Percentiles rank a stretch among this genome's conserved stretches.
Evolutionary conservation across 2,797 vertebrate genomes (phyloP).

Genomic region (Notolabrus celidotus): DNA sequence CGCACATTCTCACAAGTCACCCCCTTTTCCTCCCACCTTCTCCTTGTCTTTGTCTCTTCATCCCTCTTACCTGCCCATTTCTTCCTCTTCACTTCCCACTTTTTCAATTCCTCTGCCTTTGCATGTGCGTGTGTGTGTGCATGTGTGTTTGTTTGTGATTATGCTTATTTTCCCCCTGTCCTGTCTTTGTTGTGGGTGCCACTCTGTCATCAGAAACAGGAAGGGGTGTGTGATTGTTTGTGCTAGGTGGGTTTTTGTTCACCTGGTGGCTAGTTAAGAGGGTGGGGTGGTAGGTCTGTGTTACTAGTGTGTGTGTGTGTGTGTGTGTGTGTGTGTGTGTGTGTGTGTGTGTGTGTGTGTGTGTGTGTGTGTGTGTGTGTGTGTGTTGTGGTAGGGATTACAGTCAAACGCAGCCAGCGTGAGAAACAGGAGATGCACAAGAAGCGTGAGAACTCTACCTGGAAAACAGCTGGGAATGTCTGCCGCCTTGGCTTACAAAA

Average conservation of each 20-base stretch:
- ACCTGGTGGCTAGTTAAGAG: slow-evolving; percentile 66
- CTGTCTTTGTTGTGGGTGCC: slow-evolving; percentile 55
- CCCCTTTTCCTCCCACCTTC: slow-evolving; percentile 34
- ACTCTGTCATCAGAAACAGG: slow-evolving; percentile 68
- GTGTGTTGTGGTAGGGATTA: slow-evolving; percentile 61
- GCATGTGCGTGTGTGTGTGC: slow-evolving; percentile 17
- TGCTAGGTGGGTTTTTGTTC: slow-evolving; percentile 61
- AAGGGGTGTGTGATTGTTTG: slow-evolving; percentile 55
- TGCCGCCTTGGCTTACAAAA: slow-evolving; percentile 60
- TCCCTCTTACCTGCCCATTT: slow-evolving; percentile 29
- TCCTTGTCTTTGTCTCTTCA: neutral
- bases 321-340: slow-evolving; percentile 28
- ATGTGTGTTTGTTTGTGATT: slow-evolving; percentile 38
- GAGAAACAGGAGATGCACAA: slow-evolving; percentile 77
- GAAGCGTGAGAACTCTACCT: slow-evolving; percentile 80
- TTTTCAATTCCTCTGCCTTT: slow-evolving; percentile 25
- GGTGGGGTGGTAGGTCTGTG: slow-evolving; percentile 29
- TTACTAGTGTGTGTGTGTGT: slow-evolving; percentile 31
- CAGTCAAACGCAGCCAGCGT: slow-evolving; percentile 65
- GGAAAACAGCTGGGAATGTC: slow-evolving; percentile 79
- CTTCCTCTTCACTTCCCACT: neutral
- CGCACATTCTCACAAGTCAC: slow-evolving; percentile 59
- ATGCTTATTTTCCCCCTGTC: slow-evolving; percentile 46
- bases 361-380: slow-evolving; percentile 33
- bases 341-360: slow-evolving; percentile 26